Evolutionary conservation across 2,113 vertebrate species (phyloP).

Genomic region (Tupaia chinensis): DNA sequence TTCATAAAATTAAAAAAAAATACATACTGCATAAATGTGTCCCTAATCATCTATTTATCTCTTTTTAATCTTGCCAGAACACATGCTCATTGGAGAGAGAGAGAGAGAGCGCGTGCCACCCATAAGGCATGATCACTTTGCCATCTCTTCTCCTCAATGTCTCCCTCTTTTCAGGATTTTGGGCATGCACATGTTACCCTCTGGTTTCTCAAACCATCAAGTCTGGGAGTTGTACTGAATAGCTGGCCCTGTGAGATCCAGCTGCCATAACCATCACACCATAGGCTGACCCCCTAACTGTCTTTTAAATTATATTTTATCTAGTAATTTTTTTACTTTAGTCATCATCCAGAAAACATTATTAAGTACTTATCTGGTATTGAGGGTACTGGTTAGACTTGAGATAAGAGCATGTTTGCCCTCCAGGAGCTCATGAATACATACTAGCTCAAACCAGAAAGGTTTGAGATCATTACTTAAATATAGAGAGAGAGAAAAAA

Average conservation of each 20-base stretch:
- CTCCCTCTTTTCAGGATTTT: too few relatives aligned
- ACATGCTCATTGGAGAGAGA: too few relatives aligned
- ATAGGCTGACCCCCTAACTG: background rate
- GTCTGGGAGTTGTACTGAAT: too few relatives aligned
- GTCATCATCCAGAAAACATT: slow-evolving; percentile 40
- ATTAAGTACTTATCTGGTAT: background rate
- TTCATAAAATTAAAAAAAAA: slow-evolving; percentile 30
- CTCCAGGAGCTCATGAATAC: slow-evolving; percentile 7
- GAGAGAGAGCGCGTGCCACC: too few relatives aligned
- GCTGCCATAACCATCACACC: too few relatives aligned
- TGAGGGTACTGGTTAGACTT: background rate
- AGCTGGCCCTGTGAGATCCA: too few relatives aligned
- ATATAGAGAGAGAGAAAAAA: background rate
- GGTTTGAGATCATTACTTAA: background rate
- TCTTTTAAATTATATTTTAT: slow-evolving; percentile 26
- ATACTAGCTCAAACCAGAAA: background rate
- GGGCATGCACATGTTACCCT: too few relatives aligned
- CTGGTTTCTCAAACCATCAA: too few relatives aligned
- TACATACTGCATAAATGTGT: background rate
- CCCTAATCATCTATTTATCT: background rate
- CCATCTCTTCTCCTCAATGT: too few relatives aligned
- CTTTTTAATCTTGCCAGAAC: too few relatives aligned
- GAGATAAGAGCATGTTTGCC: background rate
- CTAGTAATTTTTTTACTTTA: slow-evolving; percentile 17
- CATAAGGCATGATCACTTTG: too few relatives aligned